A percentile compares a stretch with the other conserved stretches of the same genome.
Evolutionary conservation across 2,113 vertebrate species (phyloP).

Genomic region (Nothoprocta pentlandii): DNA sequence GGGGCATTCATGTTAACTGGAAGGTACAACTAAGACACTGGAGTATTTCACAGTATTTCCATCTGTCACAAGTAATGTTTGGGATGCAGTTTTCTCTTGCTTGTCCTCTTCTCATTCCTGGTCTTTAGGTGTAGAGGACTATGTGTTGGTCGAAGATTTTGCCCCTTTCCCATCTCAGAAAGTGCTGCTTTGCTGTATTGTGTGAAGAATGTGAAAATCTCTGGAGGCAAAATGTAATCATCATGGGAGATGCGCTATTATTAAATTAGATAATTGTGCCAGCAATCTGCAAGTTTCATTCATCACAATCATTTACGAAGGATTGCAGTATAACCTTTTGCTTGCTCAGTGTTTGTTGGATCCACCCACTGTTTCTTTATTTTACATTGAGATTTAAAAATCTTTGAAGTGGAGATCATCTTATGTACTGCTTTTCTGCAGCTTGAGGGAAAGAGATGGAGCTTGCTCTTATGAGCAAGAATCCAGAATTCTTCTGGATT

Average conservation of each 20-base stretch:
- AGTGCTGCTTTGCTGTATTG: not conserved
- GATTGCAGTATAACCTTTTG: not conserved
- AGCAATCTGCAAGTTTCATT: not conserved
- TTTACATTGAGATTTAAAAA: not conserved
- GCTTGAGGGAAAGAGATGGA: not conserved
- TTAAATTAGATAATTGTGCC: not conserved
- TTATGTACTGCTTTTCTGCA: not conserved
- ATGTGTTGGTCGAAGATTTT: not conserved
- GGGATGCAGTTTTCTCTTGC: not conserved
- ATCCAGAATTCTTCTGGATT: not conserved
- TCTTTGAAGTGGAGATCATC: not conserved
- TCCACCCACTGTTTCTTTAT: not conserved
- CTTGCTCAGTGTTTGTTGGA: not conserved
- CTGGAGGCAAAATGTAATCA: not conserved
- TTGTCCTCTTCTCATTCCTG: not conserved
- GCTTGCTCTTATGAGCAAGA: not conserved
- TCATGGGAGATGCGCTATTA: not conserved
- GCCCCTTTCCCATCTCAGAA: not conserved
- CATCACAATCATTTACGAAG: not conserved
- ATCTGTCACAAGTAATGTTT: not conserved
- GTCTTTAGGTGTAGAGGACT: not conserved
- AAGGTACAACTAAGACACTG: not conserved
- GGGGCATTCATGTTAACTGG: not conserved
- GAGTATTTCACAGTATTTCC: not conserved
- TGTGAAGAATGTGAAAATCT: rapidly evolving